These are phyloP conservation scores for Neuroscelio doddi DNA, from an alignment of 2,888 invertebrate genomes.

Conservation along the genomic window DNA sequence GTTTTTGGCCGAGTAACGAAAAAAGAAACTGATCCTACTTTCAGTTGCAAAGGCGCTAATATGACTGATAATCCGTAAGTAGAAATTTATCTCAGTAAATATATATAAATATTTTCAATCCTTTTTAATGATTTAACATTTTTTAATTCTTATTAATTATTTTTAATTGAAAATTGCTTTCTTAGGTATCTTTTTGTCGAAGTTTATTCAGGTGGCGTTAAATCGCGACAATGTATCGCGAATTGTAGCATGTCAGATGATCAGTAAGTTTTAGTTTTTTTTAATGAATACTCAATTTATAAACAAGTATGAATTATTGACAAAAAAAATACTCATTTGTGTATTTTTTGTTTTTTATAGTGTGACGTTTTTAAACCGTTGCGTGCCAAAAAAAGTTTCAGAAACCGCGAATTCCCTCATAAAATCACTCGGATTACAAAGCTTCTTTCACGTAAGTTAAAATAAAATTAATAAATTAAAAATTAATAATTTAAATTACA, in stretches of 20 bases:
- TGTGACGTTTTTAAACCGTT: constrained; percentile 74
- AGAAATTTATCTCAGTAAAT: no score
- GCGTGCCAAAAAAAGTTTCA: constrained; percentile 71
- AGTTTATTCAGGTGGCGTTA: constrained; percentile 48
- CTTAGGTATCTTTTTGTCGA: constrained; percentile 55
- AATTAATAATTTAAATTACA: no score
- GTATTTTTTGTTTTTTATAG: constrained; percentile 70
- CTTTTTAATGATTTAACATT: no score
- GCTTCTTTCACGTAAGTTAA: constrained; percentile 72
- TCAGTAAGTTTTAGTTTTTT: constrained; percentile 50
- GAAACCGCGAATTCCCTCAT: constrained; percentile 71
- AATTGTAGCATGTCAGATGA: constrained; percentile 62
- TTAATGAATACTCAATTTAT: not conserved
- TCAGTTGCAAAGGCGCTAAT: constrained; percentile 72
- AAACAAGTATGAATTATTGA: no score
- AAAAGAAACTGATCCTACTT: constrained; percentile 59
- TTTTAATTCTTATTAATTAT: not conserved
- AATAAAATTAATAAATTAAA: not conserved
- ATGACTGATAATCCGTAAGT: constrained; percentile 62
- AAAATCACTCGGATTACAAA: constrained; percentile 73
- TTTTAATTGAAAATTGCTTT: constrained; percentile 19
- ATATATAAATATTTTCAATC: no score
- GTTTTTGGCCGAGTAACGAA: constrained; percentile 75
- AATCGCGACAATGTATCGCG: constrained; percentile 63
- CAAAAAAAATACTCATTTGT: no score